Conservation (phyloP, 2,888 invertebrate genomes). For the Crepidodera aurea region DNA sequence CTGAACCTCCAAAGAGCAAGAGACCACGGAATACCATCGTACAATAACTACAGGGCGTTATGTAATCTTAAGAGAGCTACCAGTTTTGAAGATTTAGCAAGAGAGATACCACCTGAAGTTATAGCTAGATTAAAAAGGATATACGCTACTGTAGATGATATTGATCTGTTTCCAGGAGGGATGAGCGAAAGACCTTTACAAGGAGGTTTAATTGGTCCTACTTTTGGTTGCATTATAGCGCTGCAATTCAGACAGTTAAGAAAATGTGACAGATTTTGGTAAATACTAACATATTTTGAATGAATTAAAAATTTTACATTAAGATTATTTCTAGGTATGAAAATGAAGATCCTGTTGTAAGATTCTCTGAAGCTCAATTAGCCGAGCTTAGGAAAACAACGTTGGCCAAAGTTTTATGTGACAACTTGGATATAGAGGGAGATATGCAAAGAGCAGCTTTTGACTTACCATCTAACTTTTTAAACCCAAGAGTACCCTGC, state of each 20-base stretch:
- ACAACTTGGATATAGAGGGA: constrained; percentile 85
- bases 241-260: constrained; percentile 90
- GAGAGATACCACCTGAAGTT: constrained; percentile 87
- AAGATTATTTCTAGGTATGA: too few species aligned
- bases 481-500: constrained; percentile 86
- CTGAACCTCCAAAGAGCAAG: constrained; percentile 87
- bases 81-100: constrained; percentile 84
- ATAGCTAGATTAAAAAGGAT: constrained; percentile 80
- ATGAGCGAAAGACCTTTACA: constrained; percentile 88
- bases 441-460: constrained; percentile 91
- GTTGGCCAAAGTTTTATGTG: constrained; percentile 85
- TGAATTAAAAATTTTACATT: background rate
- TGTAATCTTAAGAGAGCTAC: constrained; percentile 88
- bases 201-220: constrained; percentile 93
- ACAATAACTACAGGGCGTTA: constrained; percentile 89
- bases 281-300: constrained; percentile 40
- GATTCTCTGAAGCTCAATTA: constrained; percentile 86
- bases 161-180: constrained; percentile 95
- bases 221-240: constrained; percentile 93
- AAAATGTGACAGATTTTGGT: constrained; percentile 95
- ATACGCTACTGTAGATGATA: constrained; percentile 91
- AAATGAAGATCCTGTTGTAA: constrained; percentile 78
- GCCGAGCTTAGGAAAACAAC: constrained; percentile 88
- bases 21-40: constrained; percentile 88
- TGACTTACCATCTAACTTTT: constrained; percentile 88